Evolutionary conservation across 2,888 invertebrate species (phyloP).

Genomic region (Lasius fuliginosus): DNA sequence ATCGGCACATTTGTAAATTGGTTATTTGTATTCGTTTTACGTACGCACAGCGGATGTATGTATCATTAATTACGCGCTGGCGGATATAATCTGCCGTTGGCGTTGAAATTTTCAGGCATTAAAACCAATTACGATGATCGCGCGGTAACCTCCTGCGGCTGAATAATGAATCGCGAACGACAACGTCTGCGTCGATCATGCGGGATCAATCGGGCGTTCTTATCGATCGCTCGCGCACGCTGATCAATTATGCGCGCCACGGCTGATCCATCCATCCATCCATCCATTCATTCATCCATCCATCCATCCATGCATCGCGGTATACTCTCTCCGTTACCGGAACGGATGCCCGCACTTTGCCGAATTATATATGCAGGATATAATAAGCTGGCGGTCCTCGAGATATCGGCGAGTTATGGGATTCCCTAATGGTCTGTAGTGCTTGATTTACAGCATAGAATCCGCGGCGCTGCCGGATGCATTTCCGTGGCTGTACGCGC

Average conservation of each 20-base stretch:
- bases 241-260: conserved; percentile 54
- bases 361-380: conserved; percentile 85
- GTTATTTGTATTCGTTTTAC: conserved; percentile 42
- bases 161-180: conserved; percentile 58
- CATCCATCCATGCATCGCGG: conserved; percentile 58
- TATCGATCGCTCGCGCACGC: conserved; percentile 32
- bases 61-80: conserved; percentile 55
- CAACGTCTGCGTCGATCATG: conserved; percentile 62
- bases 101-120: conserved; percentile 55
- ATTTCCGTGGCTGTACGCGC: conserved; percentile 66
- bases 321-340: conserved; percentile 65
- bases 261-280: conserved; percentile 58
- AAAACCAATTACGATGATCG: conserved; percentile 57
- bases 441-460: conserved; percentile 84
- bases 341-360: conserved; percentile 72
- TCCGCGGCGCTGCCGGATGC: conserved; percentile 74
- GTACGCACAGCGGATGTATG: conserved; percentile 18
- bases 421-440: conserved; percentile 84
- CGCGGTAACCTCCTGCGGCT: conserved; percentile 47
- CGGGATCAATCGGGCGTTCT: conserved; percentile 62
- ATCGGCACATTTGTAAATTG: conserved; percentile 31
- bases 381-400: conserved; percentile 85
- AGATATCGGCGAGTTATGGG: conserved; percentile 86
- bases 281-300: conserved; percentile 20
- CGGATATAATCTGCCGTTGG: conserved; percentile 55